A percentile compares a stretch with the other conserved stretches of the same genome.
phyloP scores from a whole-genome alignment of 2,797 vertebrate genomes.

The Sciaenops ocellatus region DNA sequence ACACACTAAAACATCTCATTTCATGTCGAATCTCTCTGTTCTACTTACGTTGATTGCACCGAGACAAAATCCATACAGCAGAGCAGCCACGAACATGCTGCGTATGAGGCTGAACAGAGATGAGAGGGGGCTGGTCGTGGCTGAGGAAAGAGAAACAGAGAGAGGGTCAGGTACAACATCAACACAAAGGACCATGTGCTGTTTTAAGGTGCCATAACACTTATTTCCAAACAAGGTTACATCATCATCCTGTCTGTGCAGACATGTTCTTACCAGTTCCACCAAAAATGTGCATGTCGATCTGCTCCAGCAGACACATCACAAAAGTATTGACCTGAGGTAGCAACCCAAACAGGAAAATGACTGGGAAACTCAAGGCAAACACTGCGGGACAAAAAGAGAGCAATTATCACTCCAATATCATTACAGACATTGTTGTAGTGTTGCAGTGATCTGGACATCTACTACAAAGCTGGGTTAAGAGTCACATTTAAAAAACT shows the following conservation, averaged over 20 bases:
- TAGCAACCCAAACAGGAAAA: constrained; percentile 94
- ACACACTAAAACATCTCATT: not conserved
- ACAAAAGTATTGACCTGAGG: constrained; percentile 95
- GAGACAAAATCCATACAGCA: constrained; percentile 93
- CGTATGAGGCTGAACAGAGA: constrained; percentile 91
- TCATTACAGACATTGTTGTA: not conserved
- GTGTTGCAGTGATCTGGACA: not conserved
- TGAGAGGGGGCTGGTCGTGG: constrained; percentile 92
- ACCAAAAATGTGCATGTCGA: constrained; percentile 94
- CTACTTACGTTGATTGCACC: constrained; percentile 90
- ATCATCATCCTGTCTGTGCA: not conserved
- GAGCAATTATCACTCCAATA: not conserved
- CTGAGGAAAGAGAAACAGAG: constrained; percentile 71
- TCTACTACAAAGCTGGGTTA: not conserved
- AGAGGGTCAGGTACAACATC: constrained; percentile 15
- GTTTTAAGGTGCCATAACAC: not conserved
- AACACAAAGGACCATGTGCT: not conserved
- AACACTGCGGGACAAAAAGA: constrained; percentile 83
- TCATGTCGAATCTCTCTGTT: not conserved
- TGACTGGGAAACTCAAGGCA: constrained; percentile 91
- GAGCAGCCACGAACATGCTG: constrained; percentile 87
- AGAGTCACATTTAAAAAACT: constrained; percentile 46
- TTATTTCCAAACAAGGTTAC: not conserved
- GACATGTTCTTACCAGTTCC: constrained; percentile 87
- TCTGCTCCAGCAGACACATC: constrained; percentile 95